Conservation (phyloP, 2,113 vertebrate species). For the Passer domesticus region DNA sequence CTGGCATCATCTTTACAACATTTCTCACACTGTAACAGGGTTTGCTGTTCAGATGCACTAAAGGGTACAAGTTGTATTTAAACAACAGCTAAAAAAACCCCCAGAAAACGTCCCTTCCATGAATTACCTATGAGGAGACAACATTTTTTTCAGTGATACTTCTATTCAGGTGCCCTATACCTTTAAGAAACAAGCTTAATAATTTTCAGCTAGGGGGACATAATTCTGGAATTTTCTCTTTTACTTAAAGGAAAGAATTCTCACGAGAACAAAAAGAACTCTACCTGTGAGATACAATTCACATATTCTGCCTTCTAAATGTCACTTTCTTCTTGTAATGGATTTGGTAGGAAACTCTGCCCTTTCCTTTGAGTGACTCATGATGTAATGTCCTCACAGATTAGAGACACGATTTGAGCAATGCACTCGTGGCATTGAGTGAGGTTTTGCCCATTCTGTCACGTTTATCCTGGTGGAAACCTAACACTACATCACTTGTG, state of each 20-base stretch:
- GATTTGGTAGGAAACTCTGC: slow-evolving; percentile 76
- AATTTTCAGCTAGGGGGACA: not conserved
- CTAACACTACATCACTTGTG: slow-evolving; percentile 20
- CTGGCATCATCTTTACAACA: not conserved
- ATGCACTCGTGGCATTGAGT: slow-evolving; percentile 14
- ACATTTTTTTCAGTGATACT: not conserved
- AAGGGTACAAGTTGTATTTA: not conserved
- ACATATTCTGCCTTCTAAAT: slow-evolving; percentile 61
- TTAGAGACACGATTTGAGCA: slow-evolving; percentile 62
- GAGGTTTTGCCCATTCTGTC: slow-evolving; percentile 52
- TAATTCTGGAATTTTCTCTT: not conserved
- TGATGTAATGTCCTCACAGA: slow-evolving; percentile 72
- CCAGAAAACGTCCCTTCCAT: not conserved
- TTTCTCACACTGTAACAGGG: not conserved
- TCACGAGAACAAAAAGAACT: slow-evolving; percentile 66
- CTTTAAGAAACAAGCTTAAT: slow-evolving; percentile 19
- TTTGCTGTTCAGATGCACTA: not conserved
- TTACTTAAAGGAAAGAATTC: slow-evolving; percentile 51
- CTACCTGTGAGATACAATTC: slow-evolving; percentile 61
- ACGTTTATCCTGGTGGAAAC: slow-evolving; percentile 32
- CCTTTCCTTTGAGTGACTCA: slow-evolving; percentile 79
- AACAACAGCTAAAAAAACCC: not conserved
- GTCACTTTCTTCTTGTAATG: slow-evolving; percentile 71
- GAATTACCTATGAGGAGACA: not conserved
- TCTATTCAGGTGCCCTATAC: not conserved